Evolutionary conservation across 2,888 invertebrate genomes (phyloP).

Genomic region (Diarsia dahlii): DNA sequence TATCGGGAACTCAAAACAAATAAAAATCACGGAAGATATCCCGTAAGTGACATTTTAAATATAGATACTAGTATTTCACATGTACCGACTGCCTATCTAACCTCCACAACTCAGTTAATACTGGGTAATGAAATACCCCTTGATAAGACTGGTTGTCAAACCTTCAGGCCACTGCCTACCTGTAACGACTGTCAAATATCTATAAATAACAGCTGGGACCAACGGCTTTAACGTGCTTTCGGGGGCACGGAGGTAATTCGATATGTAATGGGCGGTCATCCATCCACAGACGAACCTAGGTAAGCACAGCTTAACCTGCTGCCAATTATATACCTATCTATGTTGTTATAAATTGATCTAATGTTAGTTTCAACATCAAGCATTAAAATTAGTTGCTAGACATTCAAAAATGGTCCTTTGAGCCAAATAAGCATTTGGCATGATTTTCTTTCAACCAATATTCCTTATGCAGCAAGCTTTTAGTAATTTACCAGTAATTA

Average conservation of each 20-base stretch:
- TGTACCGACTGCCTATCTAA: not conserved
- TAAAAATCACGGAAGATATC: too few relatives aligned
- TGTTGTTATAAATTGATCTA: slow-evolving; percentile 26
- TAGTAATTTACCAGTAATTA: not conserved
- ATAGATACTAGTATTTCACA: not conserved
- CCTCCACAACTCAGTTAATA: not conserved
- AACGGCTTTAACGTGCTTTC: too few relatives aligned
- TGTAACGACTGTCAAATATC: not conserved
- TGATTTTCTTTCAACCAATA: slow-evolving; percentile 15
- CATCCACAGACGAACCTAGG: too few relatives aligned
- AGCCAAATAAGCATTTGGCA: slow-evolving; percentile 37
- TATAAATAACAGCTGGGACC: not conserved
- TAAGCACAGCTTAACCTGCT: not conserved
- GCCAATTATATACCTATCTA: not conserved
- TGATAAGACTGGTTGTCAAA: not conserved
- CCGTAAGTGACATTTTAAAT: too few relatives aligned
- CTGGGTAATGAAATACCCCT: too few relatives aligned
- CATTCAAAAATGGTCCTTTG: slow-evolving; percentile 57
- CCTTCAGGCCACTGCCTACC: not conserved
- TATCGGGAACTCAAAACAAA: too few relatives aligned
- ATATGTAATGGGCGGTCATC: too few relatives aligned
- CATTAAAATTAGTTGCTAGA: slow-evolving; percentile 51
- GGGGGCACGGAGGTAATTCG: too few relatives aligned
- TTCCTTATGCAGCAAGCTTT: slow-evolving; percentile 6
- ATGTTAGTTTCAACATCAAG: slow-evolving; percentile 57